Conservation (phyloP, 2,797 vertebrate genomes). For the Neoniphon sammara region DNA sequence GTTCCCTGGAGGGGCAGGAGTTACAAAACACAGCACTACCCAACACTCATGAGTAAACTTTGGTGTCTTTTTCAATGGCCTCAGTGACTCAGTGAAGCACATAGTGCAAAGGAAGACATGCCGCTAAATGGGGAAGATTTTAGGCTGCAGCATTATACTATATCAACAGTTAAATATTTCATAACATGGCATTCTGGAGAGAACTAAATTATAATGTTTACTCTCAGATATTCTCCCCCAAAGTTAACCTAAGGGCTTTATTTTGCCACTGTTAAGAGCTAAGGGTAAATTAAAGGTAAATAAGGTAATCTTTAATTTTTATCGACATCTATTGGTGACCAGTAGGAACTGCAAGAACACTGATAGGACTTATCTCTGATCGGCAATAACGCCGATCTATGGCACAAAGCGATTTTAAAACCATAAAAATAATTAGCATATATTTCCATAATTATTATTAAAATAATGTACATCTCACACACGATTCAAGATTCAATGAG, state of each 20-base stretch:
- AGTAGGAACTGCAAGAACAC: constrained; percentile 7
- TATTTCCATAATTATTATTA: no score
- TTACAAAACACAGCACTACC: constrained; percentile 37
- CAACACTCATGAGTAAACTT: constrained; percentile 42
- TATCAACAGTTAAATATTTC: constrained; percentile 24
- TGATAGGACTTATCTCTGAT: constrained; percentile 50
- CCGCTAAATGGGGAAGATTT: constrained; percentile 41
- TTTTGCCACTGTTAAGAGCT: no score
- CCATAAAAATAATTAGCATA: no score
- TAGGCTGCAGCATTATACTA: constrained; percentile 1
- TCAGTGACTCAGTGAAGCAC: constrained; percentile 32
- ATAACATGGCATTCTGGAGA: constrained; percentile 22
- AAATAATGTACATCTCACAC: no score
- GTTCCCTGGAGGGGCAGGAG: constrained; percentile 42
- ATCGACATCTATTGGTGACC: constrained; percentile 48
- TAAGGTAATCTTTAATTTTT: constrained; percentile 51
- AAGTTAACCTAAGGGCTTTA: no score
- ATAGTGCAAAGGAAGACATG: constrained; percentile 7
- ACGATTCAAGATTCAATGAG: no score
- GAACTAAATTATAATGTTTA: neutral
- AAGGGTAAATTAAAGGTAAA: constrained; percentile 1
- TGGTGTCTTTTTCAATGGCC: constrained; percentile 47
- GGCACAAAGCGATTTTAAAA: no score
- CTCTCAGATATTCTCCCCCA: no score
- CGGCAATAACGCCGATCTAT: no score